Conservation (phyloP, 2,797 vertebrate species). For the Anguilla pacifica region DNA sequence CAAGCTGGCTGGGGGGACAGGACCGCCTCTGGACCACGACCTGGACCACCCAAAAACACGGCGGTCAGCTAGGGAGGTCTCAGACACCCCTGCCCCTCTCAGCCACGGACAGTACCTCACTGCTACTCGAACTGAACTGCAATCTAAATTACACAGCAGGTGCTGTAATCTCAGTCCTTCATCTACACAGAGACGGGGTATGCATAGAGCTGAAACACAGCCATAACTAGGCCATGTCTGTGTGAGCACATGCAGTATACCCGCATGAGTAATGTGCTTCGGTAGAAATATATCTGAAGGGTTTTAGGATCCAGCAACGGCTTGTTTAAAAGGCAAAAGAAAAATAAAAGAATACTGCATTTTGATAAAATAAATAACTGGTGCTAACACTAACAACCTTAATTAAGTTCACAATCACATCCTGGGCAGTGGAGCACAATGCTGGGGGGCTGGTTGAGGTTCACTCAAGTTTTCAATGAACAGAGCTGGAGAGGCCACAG, state of each 20-base stretch:
- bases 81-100: constrained; percentile 19
- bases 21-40: background rate
- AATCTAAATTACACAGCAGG: background rate
- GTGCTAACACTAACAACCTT: too few relatives aligned
- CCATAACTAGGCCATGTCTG: too few relatives aligned
- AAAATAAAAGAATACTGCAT: too few relatives aligned
- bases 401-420: background rate
- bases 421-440: background rate
- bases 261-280: too few relatives aligned
- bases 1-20: background rate
- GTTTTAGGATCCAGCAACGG: too few relatives aligned
- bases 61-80: background rate
- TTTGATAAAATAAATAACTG: background rate
- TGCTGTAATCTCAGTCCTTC: background rate
- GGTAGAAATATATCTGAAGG: too few relatives aligned
- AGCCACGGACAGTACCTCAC: constrained; percentile 7
- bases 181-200: too few relatives aligned
- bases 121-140: background rate
- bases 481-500: background rate
- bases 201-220: too few relatives aligned
- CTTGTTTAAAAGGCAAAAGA: too few relatives aligned
- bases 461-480: background rate
- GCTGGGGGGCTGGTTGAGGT: background rate
- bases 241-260: too few relatives aligned
- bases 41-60: background rate